Conservation (phyloP, 2,888 invertebrate species). For the Tubiluchus corallicola region DNA sequence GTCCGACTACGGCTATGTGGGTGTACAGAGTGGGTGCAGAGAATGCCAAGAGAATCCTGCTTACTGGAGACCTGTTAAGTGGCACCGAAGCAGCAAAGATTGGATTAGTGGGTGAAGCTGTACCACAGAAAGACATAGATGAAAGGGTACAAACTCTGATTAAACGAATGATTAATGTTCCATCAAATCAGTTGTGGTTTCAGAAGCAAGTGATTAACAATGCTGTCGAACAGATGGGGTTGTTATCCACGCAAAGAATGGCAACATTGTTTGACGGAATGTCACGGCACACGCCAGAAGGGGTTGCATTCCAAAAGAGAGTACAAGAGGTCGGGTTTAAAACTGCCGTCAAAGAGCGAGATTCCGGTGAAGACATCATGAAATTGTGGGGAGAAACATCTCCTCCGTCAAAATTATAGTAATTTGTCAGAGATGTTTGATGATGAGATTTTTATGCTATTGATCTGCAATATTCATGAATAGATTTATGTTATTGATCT, state of each 20-base stretch:
- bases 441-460: too few species aligned
- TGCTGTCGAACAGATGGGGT: slow-evolving; percentile 14
- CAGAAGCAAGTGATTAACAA: slow-evolving; percentile 16
- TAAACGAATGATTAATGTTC: slow-evolving; percentile 13
- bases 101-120: slow-evolving; percentile 15
- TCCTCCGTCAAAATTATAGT: too few species aligned
- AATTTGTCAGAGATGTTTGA: too few species aligned
- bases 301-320: slow-evolving; percentile 14
- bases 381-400: too few species aligned
- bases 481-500: too few species aligned
- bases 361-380: slow-evolving; percentile 6
- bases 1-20: slow-evolving; percentile 15
- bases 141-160: slow-evolving; percentile 12
- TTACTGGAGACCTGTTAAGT: slow-evolving; percentile 14
- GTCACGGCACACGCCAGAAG: slow-evolving; percentile 16
- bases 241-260: slow-evolving; percentile 14
- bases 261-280: slow-evolving; percentile 16
- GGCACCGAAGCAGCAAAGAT: slow-evolving; percentile 14
- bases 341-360: slow-evolving; percentile 15
- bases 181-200: slow-evolving; percentile 17
- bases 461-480: too few species aligned
- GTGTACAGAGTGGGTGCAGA: slow-evolving; percentile 14
- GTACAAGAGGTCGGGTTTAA: slow-evolving; percentile 15
- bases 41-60: slow-evolving; percentile 15
- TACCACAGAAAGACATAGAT: slow-evolving; percentile 13